These are phyloP conservation scores for Lanius ludovicianus DNA, from an alignment of 2,113 vertebrate species.

Conservation along the genomic window DNA sequence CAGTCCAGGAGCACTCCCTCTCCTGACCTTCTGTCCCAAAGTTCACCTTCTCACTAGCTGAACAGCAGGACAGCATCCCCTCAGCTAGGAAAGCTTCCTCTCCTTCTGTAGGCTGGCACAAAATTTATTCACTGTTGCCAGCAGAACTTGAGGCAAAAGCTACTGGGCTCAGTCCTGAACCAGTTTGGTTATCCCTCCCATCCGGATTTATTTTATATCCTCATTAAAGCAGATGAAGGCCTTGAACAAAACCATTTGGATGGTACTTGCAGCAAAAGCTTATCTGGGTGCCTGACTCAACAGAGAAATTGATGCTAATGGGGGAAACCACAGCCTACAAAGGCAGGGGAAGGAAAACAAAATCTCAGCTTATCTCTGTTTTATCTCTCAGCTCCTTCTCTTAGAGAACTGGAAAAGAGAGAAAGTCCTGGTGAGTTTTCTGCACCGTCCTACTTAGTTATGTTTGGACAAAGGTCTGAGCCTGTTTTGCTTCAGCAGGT, in stretches of 20 bases:
- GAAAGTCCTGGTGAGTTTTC: neutral
- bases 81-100: neutral
- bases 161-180: fast-evolving
- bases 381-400: neutral
- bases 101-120: neutral
- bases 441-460: neutral
- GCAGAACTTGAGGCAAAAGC: neutral
- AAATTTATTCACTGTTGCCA: neutral
- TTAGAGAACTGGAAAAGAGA: neutral
- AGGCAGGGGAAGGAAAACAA: neutral
- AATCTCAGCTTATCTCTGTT: neutral
- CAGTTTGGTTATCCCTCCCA: neutral
- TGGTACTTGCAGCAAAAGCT: neutral
- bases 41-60: neutral
- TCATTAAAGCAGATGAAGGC: neutral
- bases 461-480: neutral
- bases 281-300: neutral
- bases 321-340: neutral
- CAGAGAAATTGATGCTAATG: neutral
- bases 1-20: neutral
- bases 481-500: neutral
- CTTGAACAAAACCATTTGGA: neutral
- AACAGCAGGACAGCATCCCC: fast-evolving
- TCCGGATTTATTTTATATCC: neutral
- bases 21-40: neutral